Evolutionary conservation across 2,888 invertebrate genomes (phyloP), one percentile per base, ranked within the genome.

Genomic region (Drosophila atroscutellata): DNA sequence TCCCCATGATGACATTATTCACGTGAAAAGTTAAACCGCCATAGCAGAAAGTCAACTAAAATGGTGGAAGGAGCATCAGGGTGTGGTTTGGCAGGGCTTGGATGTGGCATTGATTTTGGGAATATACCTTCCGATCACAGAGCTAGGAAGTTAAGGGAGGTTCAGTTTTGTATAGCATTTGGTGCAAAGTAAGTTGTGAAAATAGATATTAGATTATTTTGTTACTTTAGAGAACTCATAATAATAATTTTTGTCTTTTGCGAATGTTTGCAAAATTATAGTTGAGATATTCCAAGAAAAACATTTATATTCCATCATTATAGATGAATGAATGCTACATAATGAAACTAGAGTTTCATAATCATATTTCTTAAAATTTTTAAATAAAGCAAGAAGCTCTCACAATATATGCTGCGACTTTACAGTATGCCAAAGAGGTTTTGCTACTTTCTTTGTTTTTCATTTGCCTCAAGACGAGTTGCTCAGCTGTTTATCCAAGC

Each of bases 1-100:
- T 80, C 70, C 67, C 67, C 32, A 72, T 76, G 86, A 81, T 80
- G 86, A 72, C 86, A 87, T 89, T 87, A 82, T 89, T 86, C 83
- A 88, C 84, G 85, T 83, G 84, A 85, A 88, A 83, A 89, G 68
- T 88, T 81, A 71, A 80, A 45, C 74, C 70, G 77, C 67, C 79
- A 56, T 62, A 11, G 28, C 47, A n/a, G n/a, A n/a, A n/a, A 28
- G 3, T 8, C 5, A 28, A 28, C 9, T 36, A 20, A 49, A 36
- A 18, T 32, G 42, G 3, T 2, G n/a, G 11, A 15, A 30, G 30
- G 1, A 9, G 32, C 15, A 36, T n/a, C 30, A 7, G 3, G 39
- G 20, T 4, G 28, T 4, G 11, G 18, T 37, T 9, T 28, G 32
- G 7, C 18, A 34, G 9, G 37, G 9, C 11, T 39, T 18, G 24